Base-by-base conservation (phyloP, 2,797 vertebrate species). In the Vespertilio murinus region DNA sequence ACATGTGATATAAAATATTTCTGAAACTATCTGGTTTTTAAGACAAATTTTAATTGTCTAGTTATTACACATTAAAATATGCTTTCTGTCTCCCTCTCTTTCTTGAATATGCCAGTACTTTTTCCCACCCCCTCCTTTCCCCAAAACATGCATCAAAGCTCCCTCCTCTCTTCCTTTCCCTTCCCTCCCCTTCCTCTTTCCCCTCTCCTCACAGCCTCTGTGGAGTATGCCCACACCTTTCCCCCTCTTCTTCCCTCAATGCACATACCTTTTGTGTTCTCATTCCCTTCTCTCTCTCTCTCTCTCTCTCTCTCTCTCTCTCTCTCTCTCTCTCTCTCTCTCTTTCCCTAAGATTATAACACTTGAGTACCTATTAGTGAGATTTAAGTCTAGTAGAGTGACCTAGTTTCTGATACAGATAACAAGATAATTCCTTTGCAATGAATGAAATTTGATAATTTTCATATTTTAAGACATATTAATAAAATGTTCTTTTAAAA, bases 401-500 rank as follows among this genome's bases (percentile, higher is more conserved):
- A 75, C 30, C 22, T 59, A 89, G n/a, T 3, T 30, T 52, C 0
- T n/a, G 80, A 30, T 81, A 74, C 95, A 33, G 84, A 74, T n/a
- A 95, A 64, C 8, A 87, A 33, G 42, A 96, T 33, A 96, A 59
- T 79, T 88, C 88, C 69, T 95, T 83, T 35, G 75, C 61, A 70
- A 90, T 79, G 73, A 94, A 77, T 96, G 22, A 87, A 96, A 73
- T 42, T 79, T 45, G 23, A 86, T 59, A 78, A 49, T 92, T 90
- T 89, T 90, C 59, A 30, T 92, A 81, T 23, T 82, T 78, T 47
- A 84, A 79, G 73, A 75, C 16, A n/a, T 16, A 83, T 52, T 78
- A 78, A 65, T 64, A 82, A 83, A 81, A 45, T 2, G n/a, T 45
- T 33, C 33, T 45, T 89, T 86, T 65, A 61, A 74, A 88, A 88